phyloP scores from a whole-genome alignment of 2,797 vertebrate genomes.

The Cynopterus sphinx region DNA sequence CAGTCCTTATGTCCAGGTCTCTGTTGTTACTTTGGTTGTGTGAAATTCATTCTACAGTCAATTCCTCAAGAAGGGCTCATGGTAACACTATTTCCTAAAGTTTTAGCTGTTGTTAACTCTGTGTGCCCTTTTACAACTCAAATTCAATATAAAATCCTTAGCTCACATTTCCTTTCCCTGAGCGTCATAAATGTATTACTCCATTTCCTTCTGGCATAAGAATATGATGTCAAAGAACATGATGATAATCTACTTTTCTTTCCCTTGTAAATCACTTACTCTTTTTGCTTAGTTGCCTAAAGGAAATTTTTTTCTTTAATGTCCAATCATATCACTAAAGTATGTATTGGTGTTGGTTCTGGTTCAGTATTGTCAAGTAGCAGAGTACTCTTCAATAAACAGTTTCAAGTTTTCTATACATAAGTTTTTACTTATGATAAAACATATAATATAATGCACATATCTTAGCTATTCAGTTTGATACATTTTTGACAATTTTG shows the following conservation, averaged over 20 bases:
- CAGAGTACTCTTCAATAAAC: neutral
- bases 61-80: neutral
- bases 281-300: neutral
- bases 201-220: neutral
- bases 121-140: neutral
- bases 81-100: neutral
- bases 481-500: neutral
- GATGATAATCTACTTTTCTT: neutral
- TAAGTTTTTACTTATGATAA: neutral
- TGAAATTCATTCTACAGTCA: neutral
- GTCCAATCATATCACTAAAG: neutral
- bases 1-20: neutral
- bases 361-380: neutral
- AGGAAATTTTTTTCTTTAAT: neutral
- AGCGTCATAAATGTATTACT: neutral
- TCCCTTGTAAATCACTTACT: neutral
- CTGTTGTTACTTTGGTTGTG: neutral
- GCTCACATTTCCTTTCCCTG: neutral
- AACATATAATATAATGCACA: neutral
- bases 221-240: neutral
- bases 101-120: neutral
- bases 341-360: neutral
- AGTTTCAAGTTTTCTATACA: neutral
- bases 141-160: neutral
- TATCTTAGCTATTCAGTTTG: neutral